Conservation (phyloP, 53 echinoderm and acorn worm genomes). For the Paracentrotus lividus region DNA sequence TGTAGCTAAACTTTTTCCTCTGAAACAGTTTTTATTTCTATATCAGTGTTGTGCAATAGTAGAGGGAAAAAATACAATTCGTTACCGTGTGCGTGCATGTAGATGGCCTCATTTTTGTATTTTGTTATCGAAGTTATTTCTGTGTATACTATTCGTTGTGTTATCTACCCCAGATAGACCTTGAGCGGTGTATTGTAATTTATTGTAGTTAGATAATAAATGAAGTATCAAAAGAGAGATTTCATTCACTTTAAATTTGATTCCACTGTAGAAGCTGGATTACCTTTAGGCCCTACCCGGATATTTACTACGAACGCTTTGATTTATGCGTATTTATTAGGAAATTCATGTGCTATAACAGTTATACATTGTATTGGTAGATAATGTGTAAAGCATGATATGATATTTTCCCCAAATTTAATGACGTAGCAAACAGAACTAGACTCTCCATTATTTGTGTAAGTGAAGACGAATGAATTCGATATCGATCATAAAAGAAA, state of each 20-base stretch:
- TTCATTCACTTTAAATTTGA: not conserved
- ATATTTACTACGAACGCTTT: not conserved
- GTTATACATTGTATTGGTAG: not conserved
- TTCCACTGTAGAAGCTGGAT: not conserved
- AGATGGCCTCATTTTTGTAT: conserved; percentile 21
- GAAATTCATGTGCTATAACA: not conserved
- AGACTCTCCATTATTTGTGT: too few species aligned
- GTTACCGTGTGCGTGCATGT: not conserved
- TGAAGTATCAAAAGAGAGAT: not conserved
- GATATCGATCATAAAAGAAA: too few species aligned
- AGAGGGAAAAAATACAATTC: not conserved
- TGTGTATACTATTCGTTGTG: not conserved
- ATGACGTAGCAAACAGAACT: not conserved
- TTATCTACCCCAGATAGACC: not conserved
- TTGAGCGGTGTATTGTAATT: not conserved
- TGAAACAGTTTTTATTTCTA: not conserved
- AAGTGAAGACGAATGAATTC: too few species aligned
- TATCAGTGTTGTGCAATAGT: conserved; percentile 44
- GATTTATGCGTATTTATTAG: not conserved
- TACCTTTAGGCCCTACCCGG: not conserved
- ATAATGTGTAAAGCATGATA: not conserved
- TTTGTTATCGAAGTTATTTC: conserved; percentile 35
- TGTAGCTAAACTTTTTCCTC: not conserved
- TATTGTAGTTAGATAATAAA: not conserved
- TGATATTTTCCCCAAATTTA: not conserved